phyloP scores from a whole-genome alignment of 2,888 invertebrate genomes.

The Lasioglossum malachurum region DNA sequence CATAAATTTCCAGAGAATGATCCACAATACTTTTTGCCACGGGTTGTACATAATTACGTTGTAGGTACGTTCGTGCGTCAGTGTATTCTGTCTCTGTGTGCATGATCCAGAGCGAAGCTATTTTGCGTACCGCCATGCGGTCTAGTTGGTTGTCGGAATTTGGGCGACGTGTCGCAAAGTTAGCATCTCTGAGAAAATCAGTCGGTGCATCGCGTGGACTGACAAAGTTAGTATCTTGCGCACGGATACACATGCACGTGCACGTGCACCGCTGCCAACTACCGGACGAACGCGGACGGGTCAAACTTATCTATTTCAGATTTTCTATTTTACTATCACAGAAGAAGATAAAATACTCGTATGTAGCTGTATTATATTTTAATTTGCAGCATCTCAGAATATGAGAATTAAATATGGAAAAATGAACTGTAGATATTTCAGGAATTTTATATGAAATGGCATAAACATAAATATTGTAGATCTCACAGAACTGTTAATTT shows the following conservation, averaged over 20 bases:
- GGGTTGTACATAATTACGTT: no score
- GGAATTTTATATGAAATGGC: no score
- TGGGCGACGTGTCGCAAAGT: constrained; percentile 5
- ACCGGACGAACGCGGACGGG: not conserved
- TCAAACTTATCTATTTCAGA: not conserved
- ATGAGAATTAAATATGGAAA: no score
- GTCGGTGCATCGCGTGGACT: not conserved
- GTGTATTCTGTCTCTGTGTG: not conserved
- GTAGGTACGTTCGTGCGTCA: not conserved
- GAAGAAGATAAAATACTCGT: not conserved
- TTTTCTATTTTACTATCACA: not conserved
- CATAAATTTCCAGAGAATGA: no score
- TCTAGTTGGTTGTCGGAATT: constrained; percentile 16
- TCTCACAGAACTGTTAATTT: no score
- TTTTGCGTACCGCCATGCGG: constrained; percentile 15
- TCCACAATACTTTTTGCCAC: no score
- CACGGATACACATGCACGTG: not conserved
- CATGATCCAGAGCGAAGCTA: not conserved
- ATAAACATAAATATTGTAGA: no score
- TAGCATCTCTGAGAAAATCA: constrained; percentile 10
- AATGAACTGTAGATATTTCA: no score
- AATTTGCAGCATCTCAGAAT: no score
- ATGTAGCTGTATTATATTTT: no score
- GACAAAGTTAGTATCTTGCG: not conserved
- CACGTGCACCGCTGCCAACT: not conserved